phyloP scores from a whole-genome alignment of 1,140 invertebrate species.

The Sinella curviseta region DNA sequence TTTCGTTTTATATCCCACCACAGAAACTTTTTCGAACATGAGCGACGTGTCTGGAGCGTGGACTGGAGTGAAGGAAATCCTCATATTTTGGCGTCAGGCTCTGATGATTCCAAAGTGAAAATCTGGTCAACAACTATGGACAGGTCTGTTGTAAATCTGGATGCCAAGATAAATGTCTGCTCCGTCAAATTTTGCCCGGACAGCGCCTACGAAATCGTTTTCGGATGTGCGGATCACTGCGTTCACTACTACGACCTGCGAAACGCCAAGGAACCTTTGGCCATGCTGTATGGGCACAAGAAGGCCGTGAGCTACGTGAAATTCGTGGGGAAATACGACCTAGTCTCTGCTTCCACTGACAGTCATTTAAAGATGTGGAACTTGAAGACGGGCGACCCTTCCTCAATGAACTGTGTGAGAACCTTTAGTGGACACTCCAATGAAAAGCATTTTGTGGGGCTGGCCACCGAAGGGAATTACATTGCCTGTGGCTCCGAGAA shows the following conservation, averaged over 20 bases:
- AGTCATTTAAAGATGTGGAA: constrained; percentile 93
- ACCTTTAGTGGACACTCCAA: constrained; percentile 93
- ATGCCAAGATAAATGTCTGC: constrained; percentile 92
- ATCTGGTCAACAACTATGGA: constrained; percentile 87
- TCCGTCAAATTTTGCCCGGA: constrained; percentile 94
- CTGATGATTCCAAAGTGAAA: constrained; percentile 92
- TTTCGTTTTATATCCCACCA: too few relatives aligned
- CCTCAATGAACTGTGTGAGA: constrained; percentile 74
- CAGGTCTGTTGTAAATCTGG: constrained; percentile 80
- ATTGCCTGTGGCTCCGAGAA: constrained; percentile 95
- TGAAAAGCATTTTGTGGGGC: constrained; percentile 95
- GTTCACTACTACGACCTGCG: constrained; percentile 95
- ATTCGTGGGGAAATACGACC: constrained; percentile 83
- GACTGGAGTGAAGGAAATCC: constrained; percentile 94
- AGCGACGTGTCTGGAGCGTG: constrained; percentile 94
- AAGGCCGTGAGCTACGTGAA: constrained; percentile 97
- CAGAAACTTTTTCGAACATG: constrained; percentile 81
- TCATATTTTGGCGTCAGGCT: constrained; percentile 85
- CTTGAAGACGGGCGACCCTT: constrained; percentile 68
- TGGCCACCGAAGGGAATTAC: constrained; percentile 93
- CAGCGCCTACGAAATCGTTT: constrained; percentile 71
- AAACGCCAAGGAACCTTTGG: constrained; percentile 77
- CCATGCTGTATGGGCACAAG: constrained; percentile 85
- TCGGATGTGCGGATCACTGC: constrained; percentile 94
- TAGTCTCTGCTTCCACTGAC: constrained; percentile 94